Evolutionary conservation across 2,797 vertebrate species (phyloP).

Genomic region (Adrianichthys oophorus): DNA sequence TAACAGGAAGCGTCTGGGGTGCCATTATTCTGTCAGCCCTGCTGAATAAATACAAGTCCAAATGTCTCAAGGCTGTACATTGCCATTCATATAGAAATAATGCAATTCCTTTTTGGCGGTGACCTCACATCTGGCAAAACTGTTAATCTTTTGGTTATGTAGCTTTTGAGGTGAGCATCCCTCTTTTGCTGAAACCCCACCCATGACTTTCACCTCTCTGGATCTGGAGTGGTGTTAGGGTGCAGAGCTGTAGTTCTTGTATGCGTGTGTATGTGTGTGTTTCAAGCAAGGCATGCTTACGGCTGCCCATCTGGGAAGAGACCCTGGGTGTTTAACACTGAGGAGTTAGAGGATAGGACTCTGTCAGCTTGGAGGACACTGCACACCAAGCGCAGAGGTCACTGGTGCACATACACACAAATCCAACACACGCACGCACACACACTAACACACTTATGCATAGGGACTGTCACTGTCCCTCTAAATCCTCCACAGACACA

Average conservation of each 20-base stretch:
- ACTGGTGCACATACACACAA: conserved; percentile 45
- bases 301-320: conserved; percentile 63
- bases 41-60: conserved; percentile 70
- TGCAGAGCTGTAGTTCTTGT: conserved; percentile 46
- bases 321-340: conserved; percentile 63
- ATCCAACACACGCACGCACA: conserved; percentile 24
- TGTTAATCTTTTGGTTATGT: conserved; percentile 67
- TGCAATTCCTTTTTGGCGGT: conserved; percentile 58
- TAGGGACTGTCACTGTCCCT: conserved; percentile 38
- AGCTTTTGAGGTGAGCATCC: conserved; percentile 64
- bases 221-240: conserved; percentile 51
- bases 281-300: conserved; percentile 51
- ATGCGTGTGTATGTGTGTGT: conserved; percentile 39
- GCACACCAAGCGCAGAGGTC: conserved; percentile 62
- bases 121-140: conserved; percentile 68
- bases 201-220: conserved; percentile 51
- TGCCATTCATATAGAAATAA: conserved; percentile 72
- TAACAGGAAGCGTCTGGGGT: conserved; percentile 48
- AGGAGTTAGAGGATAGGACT: conserved; percentile 64
- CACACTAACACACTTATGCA: conserved; percentile 41
- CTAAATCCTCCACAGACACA: conserved; percentile 8
- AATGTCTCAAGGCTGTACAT: conserved; percentile 68
- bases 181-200: conserved; percentile 21
- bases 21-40: conserved; percentile 56
- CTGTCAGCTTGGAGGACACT: conserved; percentile 71